Conservation (phyloP, 2,888 invertebrate species). For the Neelides folsomi region DNA sequence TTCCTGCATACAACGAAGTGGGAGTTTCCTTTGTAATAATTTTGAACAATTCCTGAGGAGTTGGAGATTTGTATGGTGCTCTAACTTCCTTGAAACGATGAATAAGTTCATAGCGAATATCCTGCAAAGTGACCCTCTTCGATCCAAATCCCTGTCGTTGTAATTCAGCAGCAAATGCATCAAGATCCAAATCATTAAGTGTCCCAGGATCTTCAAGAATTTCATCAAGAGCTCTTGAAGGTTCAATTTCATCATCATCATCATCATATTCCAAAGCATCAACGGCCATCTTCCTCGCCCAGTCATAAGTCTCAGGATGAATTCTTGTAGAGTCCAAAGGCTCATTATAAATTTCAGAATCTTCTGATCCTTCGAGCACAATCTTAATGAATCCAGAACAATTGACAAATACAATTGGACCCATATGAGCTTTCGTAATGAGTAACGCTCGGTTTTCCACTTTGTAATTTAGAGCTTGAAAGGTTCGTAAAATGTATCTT, state of each 20-base stretch:
- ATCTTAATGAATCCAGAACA: slow-evolving; percentile 6
- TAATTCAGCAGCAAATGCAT: neutral
- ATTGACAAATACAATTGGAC: slow-evolving; percentile 1
- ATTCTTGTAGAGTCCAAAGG: slow-evolving; percentile 1
- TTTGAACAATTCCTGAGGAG: neutral
- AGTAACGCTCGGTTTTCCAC: slow-evolving; percentile 1
- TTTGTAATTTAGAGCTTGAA: neutral
- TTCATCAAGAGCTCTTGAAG: neutral
- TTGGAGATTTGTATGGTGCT: neutral
- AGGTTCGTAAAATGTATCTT: neutral
- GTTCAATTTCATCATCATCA: neutral
- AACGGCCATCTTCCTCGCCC: neutral
- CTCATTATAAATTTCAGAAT: neutral
- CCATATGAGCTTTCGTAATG: neutral
- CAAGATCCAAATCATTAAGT: neutral
- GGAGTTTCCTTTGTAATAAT: slow-evolving; percentile 4
- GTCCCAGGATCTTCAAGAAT: neutral
- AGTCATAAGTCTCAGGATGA: slow-evolving; percentile 4
- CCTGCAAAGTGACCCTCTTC: neutral
- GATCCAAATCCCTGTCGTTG: neutral
- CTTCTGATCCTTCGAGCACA: neutral
- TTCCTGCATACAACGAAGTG: neutral
- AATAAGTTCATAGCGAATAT: slow-evolving; percentile 1
- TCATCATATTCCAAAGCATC: neutral
- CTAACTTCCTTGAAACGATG: neutral